Evolutionary conservation across 2,113 vertebrate species (phyloP).

Genomic region (Bufo gargarizans): DNA sequence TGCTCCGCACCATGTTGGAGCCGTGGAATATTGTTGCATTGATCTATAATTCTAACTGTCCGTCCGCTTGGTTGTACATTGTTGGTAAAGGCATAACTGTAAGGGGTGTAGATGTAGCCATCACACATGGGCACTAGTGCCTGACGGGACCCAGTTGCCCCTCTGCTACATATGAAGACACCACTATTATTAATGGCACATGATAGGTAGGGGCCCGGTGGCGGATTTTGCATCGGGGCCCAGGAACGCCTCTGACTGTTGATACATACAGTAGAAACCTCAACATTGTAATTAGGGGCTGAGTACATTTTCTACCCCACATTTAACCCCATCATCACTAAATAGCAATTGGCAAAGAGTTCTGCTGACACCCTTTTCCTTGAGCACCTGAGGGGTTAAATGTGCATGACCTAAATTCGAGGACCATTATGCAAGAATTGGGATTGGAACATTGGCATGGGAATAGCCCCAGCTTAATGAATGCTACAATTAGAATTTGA

Average conservation of each 20-base stretch:
- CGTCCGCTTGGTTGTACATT: too few species aligned
- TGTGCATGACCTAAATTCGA: constrained; percentile 78
- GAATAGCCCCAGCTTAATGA: constrained; percentile 86
- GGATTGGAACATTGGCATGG: constrained; percentile 76
- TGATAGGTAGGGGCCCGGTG: background rate
- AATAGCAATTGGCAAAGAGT: background rate
- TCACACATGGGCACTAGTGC: too few species aligned
- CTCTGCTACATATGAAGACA: too few species aligned
- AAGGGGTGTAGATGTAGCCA: too few species aligned
- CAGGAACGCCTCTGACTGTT: background rate
- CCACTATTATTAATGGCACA: background rate
- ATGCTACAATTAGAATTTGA: constrained; percentile 90
- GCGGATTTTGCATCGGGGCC: background rate
- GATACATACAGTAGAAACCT: background rate
- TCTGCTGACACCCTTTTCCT: background rate
- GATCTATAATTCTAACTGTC: too few species aligned
- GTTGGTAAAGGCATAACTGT: too few species aligned
- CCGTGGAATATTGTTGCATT: too few species aligned
- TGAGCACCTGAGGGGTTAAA: constrained; percentile 49
- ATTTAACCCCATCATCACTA: background rate
- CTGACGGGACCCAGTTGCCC: too few species aligned
- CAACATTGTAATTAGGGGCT: background rate
- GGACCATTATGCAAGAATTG: constrained; percentile 74
- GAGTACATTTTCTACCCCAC: background rate
- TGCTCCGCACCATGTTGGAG: too few species aligned